Base-by-base conservation (phyloP, 2,797 vertebrate species). In the Sebastes matsubarae region DNA sequence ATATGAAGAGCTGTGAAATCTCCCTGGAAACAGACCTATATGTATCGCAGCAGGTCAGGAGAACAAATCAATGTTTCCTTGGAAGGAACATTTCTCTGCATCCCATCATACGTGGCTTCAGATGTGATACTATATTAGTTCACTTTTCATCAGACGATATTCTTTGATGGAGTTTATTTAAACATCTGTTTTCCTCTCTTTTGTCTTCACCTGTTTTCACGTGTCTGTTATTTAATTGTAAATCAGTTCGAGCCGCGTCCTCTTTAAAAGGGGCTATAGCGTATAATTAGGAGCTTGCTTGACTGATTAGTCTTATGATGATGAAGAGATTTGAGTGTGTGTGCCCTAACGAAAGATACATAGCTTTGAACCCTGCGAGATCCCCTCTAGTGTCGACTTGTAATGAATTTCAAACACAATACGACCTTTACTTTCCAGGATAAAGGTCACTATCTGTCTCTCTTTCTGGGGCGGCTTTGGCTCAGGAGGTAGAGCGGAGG, bases 341-440 rank as follows among this genome's bases (percentile, higher is more conserved):
- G 57, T 38, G 30, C 5, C 4, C 36, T 72, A 59, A 72, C 24
- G 12, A 36, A 71, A 70, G 38, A 38, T 5, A 27, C 30, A 27
- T 5, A 42, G 78, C 57, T 74, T 68, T 69, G 72, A 80, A 57
- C 65, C 42, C 25, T 63, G 61, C 8, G 13, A 60, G 63, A 24
- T 52, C 55, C 36, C 18, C 22, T 67, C 29, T 25, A 22, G 13
- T 54, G 65, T 57, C 7, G 16, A n/a, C 24, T 32, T 30, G 13
- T 38, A 36, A 60, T 60, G 55, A 73, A 73, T 68, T 79, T 79
- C 77, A 73, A 61, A 55, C 32, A 63, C 32, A 42, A 24, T 13
- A 46, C 1, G 2, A 68, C 70, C 64, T 61, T 80, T 68, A 24
- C 64, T 46, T 65, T 24, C 13, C 12, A 65, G 65, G 32, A 70